phyloP scores from a whole-genome alignment of 2,888 invertebrate genomes.

The Sphaeridia pumilis region DNA sequence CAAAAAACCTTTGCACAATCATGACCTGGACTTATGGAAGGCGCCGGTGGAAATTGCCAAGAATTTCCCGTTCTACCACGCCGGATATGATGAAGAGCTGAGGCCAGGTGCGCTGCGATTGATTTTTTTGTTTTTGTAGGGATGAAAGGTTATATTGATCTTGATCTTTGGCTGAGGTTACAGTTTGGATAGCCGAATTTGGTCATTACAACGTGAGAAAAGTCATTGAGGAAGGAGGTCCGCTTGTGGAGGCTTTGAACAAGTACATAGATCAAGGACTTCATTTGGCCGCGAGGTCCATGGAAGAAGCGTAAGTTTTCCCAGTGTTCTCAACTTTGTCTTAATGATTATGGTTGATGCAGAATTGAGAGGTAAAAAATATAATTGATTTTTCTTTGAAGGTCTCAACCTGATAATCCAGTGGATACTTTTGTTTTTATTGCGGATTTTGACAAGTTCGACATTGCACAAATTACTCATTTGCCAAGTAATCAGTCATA shows the following conservation, averaged over 20 bases:
- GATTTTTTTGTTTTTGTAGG: background rate
- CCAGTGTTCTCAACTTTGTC: background rate
- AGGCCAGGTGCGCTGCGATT: background rate
- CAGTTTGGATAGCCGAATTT: background rate
- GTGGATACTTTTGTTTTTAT: background rate
- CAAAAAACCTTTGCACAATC: background rate
- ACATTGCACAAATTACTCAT: background rate
- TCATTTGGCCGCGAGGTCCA: background rate
- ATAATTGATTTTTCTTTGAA: background rate
- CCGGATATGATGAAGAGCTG: background rate
- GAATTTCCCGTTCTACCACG: background rate
- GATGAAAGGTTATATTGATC: background rate
- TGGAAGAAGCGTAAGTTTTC: constrained; percentile 2
- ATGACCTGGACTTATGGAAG: background rate
- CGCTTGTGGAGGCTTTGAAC: background rate
- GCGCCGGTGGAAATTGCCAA: background rate
- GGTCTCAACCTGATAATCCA: background rate
- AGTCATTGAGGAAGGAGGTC: background rate
- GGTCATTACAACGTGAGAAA: background rate
- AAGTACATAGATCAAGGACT: background rate
- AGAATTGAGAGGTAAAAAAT: too few relatives aligned
- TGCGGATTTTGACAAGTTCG: background rate
- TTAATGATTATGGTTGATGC: background rate
- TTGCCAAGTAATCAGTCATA: background rate
- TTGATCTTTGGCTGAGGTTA: background rate